phyloP scores from a whole-genome alignment of 2,888 invertebrate genomes.

The Drosophila vallismaia region DNA sequence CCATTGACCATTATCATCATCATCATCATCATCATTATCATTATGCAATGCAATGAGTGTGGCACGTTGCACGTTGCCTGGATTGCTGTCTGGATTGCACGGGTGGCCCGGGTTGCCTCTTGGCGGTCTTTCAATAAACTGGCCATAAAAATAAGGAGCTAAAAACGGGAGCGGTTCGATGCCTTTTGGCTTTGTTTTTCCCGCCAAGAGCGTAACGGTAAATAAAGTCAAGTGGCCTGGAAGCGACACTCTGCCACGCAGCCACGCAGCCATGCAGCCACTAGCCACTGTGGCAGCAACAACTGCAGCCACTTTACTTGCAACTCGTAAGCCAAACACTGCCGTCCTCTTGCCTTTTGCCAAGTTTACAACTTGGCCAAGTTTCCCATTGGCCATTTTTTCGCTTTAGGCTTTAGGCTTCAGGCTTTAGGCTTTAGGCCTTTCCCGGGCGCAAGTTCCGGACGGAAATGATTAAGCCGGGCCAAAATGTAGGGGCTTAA shows the following conservation, averaged over 20 bases:
- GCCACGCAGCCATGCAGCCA: background rate
- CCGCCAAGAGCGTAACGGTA: constrained; percentile 48
- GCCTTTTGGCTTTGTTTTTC: constrained; percentile 49
- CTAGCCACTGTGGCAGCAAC: constrained; percentile 6
- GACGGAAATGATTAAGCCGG: background rate
- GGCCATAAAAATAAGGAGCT: constrained; percentile 56
- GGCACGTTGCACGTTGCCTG: constrained; percentile 12
- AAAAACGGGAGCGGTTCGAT: constrained; percentile 7
- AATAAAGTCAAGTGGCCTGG: constrained; percentile 74
- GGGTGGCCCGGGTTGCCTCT: background rate
- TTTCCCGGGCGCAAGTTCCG: background rate
- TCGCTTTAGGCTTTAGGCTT: background rate
- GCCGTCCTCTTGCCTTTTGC: constrained; percentile 20
- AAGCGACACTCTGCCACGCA: constrained; percentile 54
- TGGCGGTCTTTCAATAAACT: constrained; percentile 61
- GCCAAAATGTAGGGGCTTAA: background rate
- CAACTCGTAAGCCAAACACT: constrained; percentile 22
- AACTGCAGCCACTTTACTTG: constrained; percentile 19
- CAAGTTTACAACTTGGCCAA: constrained; percentile 30
- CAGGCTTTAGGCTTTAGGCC: background rate
- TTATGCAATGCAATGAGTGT: constrained; percentile 29
- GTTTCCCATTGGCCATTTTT: constrained; percentile 21
- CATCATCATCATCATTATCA: constrained; percentile 17
- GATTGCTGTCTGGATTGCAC: constrained; percentile 4
- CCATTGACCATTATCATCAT: constrained; percentile 33